Conservation (phyloP, 2,888 invertebrate species). For the Cantharis nigra region DNA sequence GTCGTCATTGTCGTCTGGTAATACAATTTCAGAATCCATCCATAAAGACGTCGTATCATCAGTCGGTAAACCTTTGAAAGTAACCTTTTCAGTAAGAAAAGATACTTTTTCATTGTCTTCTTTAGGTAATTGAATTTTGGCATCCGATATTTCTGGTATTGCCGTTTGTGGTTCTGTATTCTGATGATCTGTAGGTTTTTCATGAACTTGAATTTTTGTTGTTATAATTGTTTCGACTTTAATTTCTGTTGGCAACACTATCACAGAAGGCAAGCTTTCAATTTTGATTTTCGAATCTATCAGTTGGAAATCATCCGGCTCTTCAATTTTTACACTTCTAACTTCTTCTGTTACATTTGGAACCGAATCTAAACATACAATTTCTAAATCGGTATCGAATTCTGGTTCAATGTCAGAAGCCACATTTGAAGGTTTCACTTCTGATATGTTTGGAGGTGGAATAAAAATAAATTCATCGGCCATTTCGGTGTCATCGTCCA, state of each 20-base stretch:
- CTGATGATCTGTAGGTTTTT: no score
- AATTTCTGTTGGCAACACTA: not conserved
- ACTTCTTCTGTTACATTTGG: not conserved
- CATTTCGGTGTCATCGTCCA: slow-evolving; percentile 33
- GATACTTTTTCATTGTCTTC: not conserved
- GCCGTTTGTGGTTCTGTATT: no score
- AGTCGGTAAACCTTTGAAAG: slow-evolving; percentile 35
- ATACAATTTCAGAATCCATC: slow-evolving; percentile 34
- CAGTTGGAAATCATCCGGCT: not conserved
- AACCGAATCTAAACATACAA: slow-evolving; percentile 6
- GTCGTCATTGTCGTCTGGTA: slow-evolving; percentile 12
- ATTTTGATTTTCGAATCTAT: not conserved
- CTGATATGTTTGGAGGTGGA: slow-evolving; percentile 22
- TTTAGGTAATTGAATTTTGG: not conserved
- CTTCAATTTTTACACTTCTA: not conserved
- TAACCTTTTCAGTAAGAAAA: not conserved
- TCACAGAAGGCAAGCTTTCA: not conserved
- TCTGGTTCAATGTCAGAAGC: slow-evolving; percentile 13
- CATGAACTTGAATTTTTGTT: not conserved
- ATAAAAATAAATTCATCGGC: slow-evolving; percentile 44
- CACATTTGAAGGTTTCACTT: not conserved
- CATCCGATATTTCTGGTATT: no score
- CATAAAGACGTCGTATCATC: slow-evolving; percentile 35
- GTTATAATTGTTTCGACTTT: not conserved
- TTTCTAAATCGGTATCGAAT: slow-evolving; percentile 39